A percentile compares a stretch with the other conserved stretches of the same genome.
Evolutionary conservation across 2,888 invertebrate species (phyloP).

Genomic region (Serripes groenlandicus): DNA sequence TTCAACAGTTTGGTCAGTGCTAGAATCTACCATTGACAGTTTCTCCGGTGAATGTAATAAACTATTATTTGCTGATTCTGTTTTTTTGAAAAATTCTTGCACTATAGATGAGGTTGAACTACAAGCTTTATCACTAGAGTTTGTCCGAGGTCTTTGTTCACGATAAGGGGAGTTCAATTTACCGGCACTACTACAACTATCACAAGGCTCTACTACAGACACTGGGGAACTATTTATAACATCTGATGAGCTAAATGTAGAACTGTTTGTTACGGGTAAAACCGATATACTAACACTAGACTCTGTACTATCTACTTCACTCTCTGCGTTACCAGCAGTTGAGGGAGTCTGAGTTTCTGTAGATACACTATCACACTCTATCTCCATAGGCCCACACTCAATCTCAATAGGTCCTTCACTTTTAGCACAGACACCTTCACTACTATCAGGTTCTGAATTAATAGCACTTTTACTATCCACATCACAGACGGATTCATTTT

Average conservation of each 20-base stretch:
- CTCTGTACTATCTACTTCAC: slow-evolving; percentile 64
- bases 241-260: slow-evolving; percentile 1
- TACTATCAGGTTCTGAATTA: slow-evolving; percentile 68
- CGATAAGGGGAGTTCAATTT: neutral
- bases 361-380: slow-evolving; percentile 69
- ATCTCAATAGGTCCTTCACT: slow-evolving; percentile 54
- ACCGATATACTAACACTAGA: slow-evolving; percentile 5
- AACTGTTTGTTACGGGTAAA: slow-evolving; percentile 12
- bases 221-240: slow-evolving; percentile 2
- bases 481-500: slow-evolving; percentile 56
- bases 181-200: slow-evolving; percentile 65
- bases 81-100: neutral
- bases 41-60: slow-evolving; percentile 6
- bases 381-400: slow-evolving; percentile 69
- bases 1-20: slow-evolving; percentile 39
- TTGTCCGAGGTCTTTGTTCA: neutral
- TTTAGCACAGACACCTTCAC: slow-evolving; percentile 46
- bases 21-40: slow-evolving; percentile 37
- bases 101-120: slow-evolving; percentile 38
- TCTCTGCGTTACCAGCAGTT: neutral
- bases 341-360: slow-evolving; percentile 27
- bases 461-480: slow-evolving; percentile 57
- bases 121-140: slow-evolving; percentile 39
- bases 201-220: slow-evolving; percentile 53
- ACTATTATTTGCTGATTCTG: neutral